phyloP scores from a whole-genome alignment of 2,797 vertebrate species.

The Chaetophractus vellerosus region DNA sequence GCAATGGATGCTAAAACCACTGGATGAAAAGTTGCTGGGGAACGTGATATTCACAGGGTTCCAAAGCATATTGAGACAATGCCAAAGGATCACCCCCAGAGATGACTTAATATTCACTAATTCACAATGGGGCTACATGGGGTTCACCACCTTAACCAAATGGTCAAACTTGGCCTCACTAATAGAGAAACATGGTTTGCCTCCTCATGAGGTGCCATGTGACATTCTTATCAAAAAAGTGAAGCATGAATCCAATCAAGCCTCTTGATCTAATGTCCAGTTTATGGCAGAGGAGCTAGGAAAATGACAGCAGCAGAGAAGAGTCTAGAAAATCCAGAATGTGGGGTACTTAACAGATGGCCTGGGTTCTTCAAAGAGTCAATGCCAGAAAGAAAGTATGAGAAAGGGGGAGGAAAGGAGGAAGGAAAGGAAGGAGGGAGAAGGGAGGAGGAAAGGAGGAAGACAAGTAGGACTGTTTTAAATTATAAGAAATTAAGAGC shows the following conservation, averaged over 20 bases:
- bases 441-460: background rate
- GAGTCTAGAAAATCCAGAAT: background rate
- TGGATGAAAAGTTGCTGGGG: background rate
- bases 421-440: no score
- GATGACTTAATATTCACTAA: background rate
- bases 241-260: background rate
- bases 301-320: background rate
- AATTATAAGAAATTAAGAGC: background rate
- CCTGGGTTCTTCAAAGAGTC: background rate
- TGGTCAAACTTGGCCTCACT: background rate
- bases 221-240: background rate
- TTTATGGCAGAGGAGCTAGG: background rate
- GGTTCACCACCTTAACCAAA: conserved; percentile 4
- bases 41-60: background rate
- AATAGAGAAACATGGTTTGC: background rate
- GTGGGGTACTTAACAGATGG: background rate
- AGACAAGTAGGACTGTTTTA: background rate
- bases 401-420: background rate
- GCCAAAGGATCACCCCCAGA: background rate
- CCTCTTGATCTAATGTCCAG: background rate
- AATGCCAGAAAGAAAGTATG: background rate
- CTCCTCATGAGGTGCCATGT: background rate
- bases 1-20: background rate
- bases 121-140: background rate
- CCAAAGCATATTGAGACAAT: background rate